phyloP scores from a whole-genome alignment of 1,140 invertebrate genomes.

The Euura lappo region DNA sequence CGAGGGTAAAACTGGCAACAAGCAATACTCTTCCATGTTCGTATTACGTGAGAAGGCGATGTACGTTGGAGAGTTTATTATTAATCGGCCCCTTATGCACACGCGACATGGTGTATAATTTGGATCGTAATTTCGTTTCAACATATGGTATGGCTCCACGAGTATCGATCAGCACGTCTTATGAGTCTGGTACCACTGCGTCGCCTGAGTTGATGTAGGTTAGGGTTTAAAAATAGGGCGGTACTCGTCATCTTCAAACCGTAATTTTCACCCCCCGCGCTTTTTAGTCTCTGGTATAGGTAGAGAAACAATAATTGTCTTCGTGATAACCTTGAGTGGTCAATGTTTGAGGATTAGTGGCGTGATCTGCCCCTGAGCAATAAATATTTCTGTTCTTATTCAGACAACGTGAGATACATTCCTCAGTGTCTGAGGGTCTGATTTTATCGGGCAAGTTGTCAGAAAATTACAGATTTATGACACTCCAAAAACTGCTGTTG shows the following conservation, averaged over 20 bases:
- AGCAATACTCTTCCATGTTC: background rate
- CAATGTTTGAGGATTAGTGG: too few species aligned
- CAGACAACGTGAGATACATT: too few species aligned
- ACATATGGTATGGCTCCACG: constrained; percentile 33
- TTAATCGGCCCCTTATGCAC: background rate
- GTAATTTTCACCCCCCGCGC: too few species aligned
- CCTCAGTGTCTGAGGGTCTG: too few species aligned
- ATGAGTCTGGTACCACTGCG: background rate
- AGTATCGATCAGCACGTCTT: constrained; percentile 34
- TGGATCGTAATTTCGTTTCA: constrained; percentile 33
- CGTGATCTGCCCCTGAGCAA: too few species aligned
- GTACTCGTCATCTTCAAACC: background rate
- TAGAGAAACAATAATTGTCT: too few species aligned
- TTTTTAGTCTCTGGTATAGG: too few species aligned
- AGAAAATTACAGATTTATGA: too few species aligned
- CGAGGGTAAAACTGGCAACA: constrained; percentile 2
- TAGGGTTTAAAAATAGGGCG: constrained; percentile 28
- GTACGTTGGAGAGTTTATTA: constrained; percentile 7
- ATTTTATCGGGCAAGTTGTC: too few species aligned
- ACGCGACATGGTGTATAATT: background rate
- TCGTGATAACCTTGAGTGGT: too few species aligned
- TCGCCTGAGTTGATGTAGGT: constrained; percentile 35
- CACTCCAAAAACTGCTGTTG: too few species aligned
- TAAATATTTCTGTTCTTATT: too few species aligned
- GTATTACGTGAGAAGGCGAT: background rate